Evolutionary conservation across 2,888 invertebrate genomes (phyloP).

Genomic region (Rhimphoctona megacephalus): DNA sequence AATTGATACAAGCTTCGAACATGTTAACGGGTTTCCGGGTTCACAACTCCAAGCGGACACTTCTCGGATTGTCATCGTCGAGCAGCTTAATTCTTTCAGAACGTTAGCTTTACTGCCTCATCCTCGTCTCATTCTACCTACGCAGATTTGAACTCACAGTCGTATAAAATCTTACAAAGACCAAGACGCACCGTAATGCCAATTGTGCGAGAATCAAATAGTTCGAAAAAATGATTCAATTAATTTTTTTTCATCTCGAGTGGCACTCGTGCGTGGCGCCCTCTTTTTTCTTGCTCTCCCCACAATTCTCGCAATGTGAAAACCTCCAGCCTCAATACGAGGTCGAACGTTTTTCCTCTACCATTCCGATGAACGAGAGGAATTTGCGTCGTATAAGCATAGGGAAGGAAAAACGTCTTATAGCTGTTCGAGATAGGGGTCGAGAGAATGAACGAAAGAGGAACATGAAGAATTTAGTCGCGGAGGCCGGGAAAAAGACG

Average conservation of each 20-base stretch:
- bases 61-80: constrained; percentile 78
- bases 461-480: constrained; percentile 71
- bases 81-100: constrained; percentile 75
- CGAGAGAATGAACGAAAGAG: constrained; percentile 70
- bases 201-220: constrained; percentile 69
- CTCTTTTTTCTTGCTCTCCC: constrained; percentile 69
- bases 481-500: constrained; percentile 53
- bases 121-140: constrained; percentile 71
- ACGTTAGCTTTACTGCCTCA: constrained; percentile 78
- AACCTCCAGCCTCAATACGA: constrained; percentile 45
- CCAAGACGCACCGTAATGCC: constrained; percentile 44
- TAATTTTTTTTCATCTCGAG: constrained; percentile 83
- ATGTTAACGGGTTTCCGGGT: constrained; percentile 81
- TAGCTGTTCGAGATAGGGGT: constrained; percentile 49
- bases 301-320: constrained; percentile 39
- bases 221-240: constrained; percentile 83
- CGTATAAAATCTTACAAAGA: constrained; percentile 51
- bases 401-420: constrained; percentile 64
- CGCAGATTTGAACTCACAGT: constrained; percentile 64
- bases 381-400: constrained; percentile 72
- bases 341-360: constrained; percentile 45
- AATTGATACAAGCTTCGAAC: constrained; percentile 43
- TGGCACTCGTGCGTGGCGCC: constrained; percentile 84
- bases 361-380: constrained; percentile 56
- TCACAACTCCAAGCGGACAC: constrained; percentile 82